Conservation (phyloP, 2,113 vertebrate genomes). For the Paralichthys olivaceus region DNA sequence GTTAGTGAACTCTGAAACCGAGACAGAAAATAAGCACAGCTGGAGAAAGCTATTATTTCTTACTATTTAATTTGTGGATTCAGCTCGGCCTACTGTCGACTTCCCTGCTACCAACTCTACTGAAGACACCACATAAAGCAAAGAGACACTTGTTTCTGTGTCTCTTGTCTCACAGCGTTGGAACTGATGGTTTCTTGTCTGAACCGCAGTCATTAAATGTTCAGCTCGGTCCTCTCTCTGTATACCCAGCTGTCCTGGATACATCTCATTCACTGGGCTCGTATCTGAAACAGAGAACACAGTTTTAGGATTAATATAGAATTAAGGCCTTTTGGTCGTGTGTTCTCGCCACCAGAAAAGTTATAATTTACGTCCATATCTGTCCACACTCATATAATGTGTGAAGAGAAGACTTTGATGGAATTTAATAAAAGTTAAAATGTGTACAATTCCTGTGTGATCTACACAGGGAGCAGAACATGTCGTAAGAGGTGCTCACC, state of each 20-base stretch:
- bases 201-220: conserved; percentile 16
- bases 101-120: conserved; percentile 16
- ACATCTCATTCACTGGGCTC: conserved; percentile 82
- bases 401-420: no score
- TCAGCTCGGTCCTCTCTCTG: conserved; percentile 13
- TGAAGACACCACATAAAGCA: conserved; percentile 41
- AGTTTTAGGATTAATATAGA: background rate
- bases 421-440: no score
- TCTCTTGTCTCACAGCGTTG: conserved; percentile 9
- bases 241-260: conserved; percentile 10
- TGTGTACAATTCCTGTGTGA: no score
- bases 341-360: no score
- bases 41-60: conserved; percentile 30
- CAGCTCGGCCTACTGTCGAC: conserved; percentile 17
- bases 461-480: no score
- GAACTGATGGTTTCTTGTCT: conserved; percentile 22
- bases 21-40: conserved; percentile 54
- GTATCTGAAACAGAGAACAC: conserved; percentile 71
- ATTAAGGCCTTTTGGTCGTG: no score
- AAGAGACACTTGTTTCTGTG: conserved; percentile 37
- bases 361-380: background rate
- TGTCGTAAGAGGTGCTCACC: conserved; percentile 84
- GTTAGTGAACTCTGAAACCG: conserved; percentile 36
- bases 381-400: no score
- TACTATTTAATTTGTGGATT: conserved; percentile 20